Conservation (phyloP, 2,888 invertebrate species). For the Baronia brevicornis region DNA sequence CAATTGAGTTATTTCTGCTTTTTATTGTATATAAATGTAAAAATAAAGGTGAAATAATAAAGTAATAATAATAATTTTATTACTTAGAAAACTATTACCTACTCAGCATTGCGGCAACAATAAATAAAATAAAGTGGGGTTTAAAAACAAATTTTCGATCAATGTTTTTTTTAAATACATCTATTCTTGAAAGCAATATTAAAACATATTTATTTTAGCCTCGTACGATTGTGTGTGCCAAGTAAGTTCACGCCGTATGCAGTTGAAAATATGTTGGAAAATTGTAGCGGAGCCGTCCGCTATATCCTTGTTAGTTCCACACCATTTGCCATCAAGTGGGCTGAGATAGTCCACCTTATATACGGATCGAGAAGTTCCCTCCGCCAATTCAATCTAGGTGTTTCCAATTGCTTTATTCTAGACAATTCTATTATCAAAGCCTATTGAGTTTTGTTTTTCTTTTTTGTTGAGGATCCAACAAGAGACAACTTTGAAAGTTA, state of each 20-base stretch:
- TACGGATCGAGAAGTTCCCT: constrained; percentile 46
- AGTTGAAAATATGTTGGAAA: constrained; percentile 50
- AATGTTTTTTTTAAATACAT: no score
- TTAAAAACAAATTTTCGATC: no score
- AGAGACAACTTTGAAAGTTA: no score
- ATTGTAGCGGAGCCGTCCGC: constrained; percentile 48
- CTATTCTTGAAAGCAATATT: not conserved
- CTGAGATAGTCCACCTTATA: constrained; percentile 68
- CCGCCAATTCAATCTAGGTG: constrained; percentile 46
- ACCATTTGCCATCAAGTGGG: constrained; percentile 67
- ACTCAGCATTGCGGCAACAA: no score
- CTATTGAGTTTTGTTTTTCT: no score
- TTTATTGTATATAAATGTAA: no score
- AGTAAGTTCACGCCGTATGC: constrained; percentile 37
- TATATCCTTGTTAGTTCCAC: constrained; percentile 62
- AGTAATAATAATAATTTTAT: no score
- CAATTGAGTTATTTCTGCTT: no score
- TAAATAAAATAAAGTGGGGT: no score
- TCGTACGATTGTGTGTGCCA: constrained; percentile 15
- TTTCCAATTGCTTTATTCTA: constrained; percentile 51
- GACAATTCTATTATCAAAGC: constrained; percentile 20
- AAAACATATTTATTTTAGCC: not conserved
- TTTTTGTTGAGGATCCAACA: constrained; percentile 11
- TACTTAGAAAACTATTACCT: no score
- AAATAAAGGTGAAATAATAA: no score